Evolutionary conservation across 2,113 vertebrate species (phyloP).

Genomic region (Garra rufa): DNA sequence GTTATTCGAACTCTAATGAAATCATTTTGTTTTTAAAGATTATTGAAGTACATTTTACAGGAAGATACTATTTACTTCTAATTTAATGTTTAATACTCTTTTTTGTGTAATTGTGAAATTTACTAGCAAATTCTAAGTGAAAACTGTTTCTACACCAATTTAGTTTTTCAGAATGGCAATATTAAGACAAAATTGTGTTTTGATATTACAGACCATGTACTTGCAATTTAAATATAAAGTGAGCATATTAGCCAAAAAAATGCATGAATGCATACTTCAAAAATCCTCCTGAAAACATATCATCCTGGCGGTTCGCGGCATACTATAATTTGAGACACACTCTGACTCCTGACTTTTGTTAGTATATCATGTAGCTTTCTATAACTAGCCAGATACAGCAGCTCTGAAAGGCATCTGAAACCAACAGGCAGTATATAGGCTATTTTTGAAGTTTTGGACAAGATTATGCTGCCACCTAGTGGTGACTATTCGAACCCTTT

Average conservation of each 20-base stretch:
- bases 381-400: not conserved
- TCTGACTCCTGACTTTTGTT: not conserved
- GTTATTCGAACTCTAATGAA: too few relatives aligned
- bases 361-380: not conserved
- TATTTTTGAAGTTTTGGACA: not conserved
- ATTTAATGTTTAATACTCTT: not conserved
- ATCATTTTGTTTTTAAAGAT: not conserved
- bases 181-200: not conserved
- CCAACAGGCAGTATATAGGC: not conserved
- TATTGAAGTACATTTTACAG: not conserved
- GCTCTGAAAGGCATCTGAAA: not conserved
- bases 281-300: not conserved
- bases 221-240: not conserved
- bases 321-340: not conserved
- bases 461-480: slow-evolving; percentile 5
- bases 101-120: too few relatives aligned
- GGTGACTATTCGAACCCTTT: too few relatives aligned
- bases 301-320: not conserved
- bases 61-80: not conserved
- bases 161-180: not conserved
- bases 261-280: not conserved
- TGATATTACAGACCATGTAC: not conserved
- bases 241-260: not conserved
- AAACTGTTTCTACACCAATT: not conserved
- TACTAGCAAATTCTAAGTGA: not conserved